These are phyloP conservation scores for Mesoligia furuncula DNA, from an alignment of 2,888 invertebrate species.

Conservation along the genomic window DNA sequence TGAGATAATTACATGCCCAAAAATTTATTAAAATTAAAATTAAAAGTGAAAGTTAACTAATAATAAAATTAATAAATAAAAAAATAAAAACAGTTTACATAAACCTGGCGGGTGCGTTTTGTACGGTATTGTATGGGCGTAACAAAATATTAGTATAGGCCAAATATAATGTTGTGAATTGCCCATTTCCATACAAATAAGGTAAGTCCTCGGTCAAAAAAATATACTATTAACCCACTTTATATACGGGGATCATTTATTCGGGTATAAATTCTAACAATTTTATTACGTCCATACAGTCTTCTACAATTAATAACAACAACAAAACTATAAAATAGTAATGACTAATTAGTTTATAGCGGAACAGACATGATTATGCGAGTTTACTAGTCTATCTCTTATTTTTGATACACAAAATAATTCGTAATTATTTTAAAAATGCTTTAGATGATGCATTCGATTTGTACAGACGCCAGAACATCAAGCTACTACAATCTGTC, in stretches of 20 bases:
- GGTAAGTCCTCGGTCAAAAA: background rate
- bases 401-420: constrained; percentile 45
- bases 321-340: constrained; percentile 48
- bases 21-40: constrained; percentile 36
- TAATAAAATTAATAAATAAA: constrained; percentile 28
- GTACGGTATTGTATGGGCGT: constrained; percentile 32
- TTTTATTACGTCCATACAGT: constrained; percentile 27
- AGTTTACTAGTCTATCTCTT: constrained; percentile 28
- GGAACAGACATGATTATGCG: constrained; percentile 60
- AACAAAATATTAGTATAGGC: constrained; percentile 13
- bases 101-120: constrained; percentile 16
- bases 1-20: constrained; percentile 24
- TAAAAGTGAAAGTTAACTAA: constrained; percentile 26
- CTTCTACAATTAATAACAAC: constrained; percentile 39
- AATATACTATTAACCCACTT: background rate
- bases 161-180: background rate
- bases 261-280: background rate
- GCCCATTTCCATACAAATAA: background rate
- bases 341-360: constrained; percentile 47
- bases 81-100: constrained; percentile 40
- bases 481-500: too few relatives aligned
- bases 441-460: constrained; percentile 2
- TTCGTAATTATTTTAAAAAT: constrained; percentile 3
- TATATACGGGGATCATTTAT: background rate
- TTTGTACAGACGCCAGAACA: constrained; percentile 25